These are phyloP conservation scores for Papilio polytes DNA, from an alignment of 1,140 invertebrate genomes.

Conservation along the genomic window DNA sequence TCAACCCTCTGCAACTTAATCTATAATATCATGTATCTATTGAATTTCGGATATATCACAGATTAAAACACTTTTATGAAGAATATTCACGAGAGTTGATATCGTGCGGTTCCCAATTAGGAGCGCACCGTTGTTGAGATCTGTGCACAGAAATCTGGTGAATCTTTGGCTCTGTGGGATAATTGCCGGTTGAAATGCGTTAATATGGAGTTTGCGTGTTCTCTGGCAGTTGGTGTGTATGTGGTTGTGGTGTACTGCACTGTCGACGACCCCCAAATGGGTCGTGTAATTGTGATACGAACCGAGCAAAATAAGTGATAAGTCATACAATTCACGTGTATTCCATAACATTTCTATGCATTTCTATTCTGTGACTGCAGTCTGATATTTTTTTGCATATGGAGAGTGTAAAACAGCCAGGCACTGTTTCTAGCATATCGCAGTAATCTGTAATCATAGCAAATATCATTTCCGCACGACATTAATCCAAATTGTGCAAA, in stretches of 20 bases:
- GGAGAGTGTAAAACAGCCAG: background rate
- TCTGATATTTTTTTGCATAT: no score
- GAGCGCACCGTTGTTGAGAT: slow-evolving; percentile 8
- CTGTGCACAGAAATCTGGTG: slow-evolving; percentile 46
- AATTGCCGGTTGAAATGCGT: slow-evolving; percentile 62
- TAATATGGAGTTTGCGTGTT: slow-evolving; percentile 60
- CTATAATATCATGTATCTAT: background rate
- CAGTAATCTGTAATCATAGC: no score
- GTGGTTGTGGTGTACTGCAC: slow-evolving; percentile 10
- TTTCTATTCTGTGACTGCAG: no score
- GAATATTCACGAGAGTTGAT: background rate
- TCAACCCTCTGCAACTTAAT: background rate
- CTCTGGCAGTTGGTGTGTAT: slow-evolving; percentile 39
- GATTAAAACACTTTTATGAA: slow-evolving; percentile 1
- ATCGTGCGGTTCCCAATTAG: slow-evolving; percentile 29
- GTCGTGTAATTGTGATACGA: slow-evolving; percentile 24
- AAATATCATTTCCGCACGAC: background rate
- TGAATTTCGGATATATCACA: background rate
- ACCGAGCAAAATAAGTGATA: slow-evolving; percentile 41
- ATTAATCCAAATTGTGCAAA: background rate
- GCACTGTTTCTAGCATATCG: no score
- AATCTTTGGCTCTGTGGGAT: slow-evolving; percentile 49
- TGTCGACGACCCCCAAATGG: slow-evolving; percentile 35
- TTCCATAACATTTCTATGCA: slow-evolving; percentile 43
- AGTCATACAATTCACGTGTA: slow-evolving; percentile 45